A percentile compares a stretch with the other conserved stretches of the same genome.
These are phyloP conservation scores for Drosophila kohkoa DNA, from an alignment of 1,140 invertebrate species.

Conservation along the genomic window DNA sequence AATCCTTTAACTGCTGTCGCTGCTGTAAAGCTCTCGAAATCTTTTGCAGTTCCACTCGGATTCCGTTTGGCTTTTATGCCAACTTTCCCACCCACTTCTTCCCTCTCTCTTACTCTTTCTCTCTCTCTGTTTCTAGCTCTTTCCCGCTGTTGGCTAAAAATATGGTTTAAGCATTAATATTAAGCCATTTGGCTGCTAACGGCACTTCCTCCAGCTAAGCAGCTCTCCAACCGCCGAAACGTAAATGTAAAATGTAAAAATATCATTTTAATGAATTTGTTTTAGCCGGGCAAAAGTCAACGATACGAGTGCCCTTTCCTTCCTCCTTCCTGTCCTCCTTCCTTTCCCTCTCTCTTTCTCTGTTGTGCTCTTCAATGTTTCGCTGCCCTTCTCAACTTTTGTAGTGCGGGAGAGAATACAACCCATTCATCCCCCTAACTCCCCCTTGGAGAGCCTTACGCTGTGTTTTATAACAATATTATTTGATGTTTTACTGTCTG, in stretches of 20 bases:
- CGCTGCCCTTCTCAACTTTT: slow-evolving; percentile 5
- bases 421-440: slow-evolving; percentile 17
- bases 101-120: background rate
- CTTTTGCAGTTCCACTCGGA: slow-evolving; percentile 18
- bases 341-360: background rate
- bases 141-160: background rate
- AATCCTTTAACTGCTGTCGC: slow-evolving; percentile 3
- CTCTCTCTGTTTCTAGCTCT: background rate
- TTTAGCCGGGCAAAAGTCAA: slow-evolving; percentile 40
- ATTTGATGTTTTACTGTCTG: slow-evolving; percentile 45
- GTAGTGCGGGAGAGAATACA: background rate
- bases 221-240: background rate
- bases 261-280: slow-evolving; percentile 56
- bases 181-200: slow-evolving; percentile 42
- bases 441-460: background rate
- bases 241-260: slow-evolving; percentile 40
- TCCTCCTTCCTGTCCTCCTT: background rate
- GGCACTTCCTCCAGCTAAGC: slow-evolving; percentile 11
- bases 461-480: slow-evolving; percentile 36
- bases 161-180: slow-evolving; percentile 47
- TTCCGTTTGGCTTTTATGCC: slow-evolving; percentile 8
- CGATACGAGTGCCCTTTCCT: slow-evolving; percentile 15
- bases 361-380: background rate
- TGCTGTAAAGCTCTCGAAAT: slow-evolving; percentile 3
- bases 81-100: background rate